Percentiles rank a stretch among this genome's conserved stretches.
Conservation (phyloP, 2,888 invertebrate species). For the Drosophila fungiperda region DNA sequence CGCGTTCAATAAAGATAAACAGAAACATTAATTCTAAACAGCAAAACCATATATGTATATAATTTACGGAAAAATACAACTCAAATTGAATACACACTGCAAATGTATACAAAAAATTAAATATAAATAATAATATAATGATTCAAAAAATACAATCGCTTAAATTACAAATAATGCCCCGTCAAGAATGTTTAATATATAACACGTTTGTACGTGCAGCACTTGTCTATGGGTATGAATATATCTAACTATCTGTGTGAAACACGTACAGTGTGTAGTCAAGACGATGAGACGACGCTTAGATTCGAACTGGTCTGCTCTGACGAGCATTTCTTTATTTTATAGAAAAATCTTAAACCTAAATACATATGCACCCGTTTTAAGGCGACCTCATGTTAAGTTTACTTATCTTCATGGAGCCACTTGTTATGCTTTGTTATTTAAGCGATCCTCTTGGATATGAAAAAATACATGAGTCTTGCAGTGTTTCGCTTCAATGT, state of each 20-base stretch:
- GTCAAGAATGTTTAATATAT: constrained; percentile 11
- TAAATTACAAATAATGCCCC: constrained; percentile 11
- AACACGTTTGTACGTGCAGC: constrained; percentile 14
- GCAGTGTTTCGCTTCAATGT: background rate
- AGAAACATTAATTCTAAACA: background rate
- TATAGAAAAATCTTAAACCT: too few species aligned
- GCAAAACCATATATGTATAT: background rate
- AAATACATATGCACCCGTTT: background rate
- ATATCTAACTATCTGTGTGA: background rate
- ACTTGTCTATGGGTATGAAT: constrained; percentile 8
- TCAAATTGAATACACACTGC: background rate
- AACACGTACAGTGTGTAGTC: background rate
- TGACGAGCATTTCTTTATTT: too few species aligned
- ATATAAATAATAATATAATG: background rate
- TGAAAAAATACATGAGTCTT: too few species aligned
- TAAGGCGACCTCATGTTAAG: too few species aligned
- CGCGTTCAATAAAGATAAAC: background rate
- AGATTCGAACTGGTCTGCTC: background rate
- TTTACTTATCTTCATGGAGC: too few species aligned
- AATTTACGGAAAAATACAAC: background rate
- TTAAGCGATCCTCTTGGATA: too few species aligned
- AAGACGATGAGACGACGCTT: background rate
- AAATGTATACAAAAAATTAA: background rate
- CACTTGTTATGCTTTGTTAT: too few species aligned
- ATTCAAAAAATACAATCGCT: constrained; percentile 6